Conservation (phyloP, 2,888 invertebrate species). For the Lithophane ornitopus region DNA sequence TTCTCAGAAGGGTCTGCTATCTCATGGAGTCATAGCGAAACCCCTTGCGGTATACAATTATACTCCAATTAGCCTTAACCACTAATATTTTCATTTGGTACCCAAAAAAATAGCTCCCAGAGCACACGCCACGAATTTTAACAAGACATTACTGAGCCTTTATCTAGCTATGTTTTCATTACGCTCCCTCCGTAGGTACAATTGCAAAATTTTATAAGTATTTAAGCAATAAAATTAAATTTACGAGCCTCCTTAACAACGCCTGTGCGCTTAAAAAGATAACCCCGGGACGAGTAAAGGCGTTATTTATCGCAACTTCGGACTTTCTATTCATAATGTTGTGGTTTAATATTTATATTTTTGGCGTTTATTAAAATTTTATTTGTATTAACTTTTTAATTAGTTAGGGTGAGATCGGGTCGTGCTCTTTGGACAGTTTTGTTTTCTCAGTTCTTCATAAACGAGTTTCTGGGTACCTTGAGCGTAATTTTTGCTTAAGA, state of each 20-base stretch:
- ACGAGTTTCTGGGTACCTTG: not conserved
- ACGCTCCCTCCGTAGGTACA: constrained; percentile 66
- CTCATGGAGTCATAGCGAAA: constrained; percentile 4
- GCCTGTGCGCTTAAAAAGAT: constrained; percentile 79
- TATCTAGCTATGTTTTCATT: constrained; percentile 74
- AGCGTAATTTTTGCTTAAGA: not conserved
- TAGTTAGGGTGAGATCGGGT: constrained; percentile 48
- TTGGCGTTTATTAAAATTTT: constrained; percentile 74
- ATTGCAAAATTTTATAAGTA: constrained; percentile 80
- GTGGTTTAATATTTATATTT: constrained; percentile 77
- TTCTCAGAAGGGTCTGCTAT: not conserved
- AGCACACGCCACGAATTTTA: constrained; percentile 67
- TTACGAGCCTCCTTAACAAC: constrained; percentile 78
- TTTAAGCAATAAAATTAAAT: constrained; percentile 82
- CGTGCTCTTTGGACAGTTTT: constrained; percentile 35
- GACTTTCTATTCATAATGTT: constrained; percentile 78
- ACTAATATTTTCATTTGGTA: constrained; percentile 55
- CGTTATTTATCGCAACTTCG: constrained; percentile 80
- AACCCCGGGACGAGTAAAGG: constrained; percentile 80
- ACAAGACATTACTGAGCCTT: constrained; percentile 65
- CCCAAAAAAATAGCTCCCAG: constrained; percentile 62
- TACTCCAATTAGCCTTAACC: constrained; percentile 48
- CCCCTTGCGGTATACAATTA: constrained; percentile 49
- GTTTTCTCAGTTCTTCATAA: constrained; percentile 25
- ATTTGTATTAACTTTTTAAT: constrained; percentile 65